Base-by-base conservation (phyloP, 2,797 vertebrate species). In the Xenops minutus region DNA sequence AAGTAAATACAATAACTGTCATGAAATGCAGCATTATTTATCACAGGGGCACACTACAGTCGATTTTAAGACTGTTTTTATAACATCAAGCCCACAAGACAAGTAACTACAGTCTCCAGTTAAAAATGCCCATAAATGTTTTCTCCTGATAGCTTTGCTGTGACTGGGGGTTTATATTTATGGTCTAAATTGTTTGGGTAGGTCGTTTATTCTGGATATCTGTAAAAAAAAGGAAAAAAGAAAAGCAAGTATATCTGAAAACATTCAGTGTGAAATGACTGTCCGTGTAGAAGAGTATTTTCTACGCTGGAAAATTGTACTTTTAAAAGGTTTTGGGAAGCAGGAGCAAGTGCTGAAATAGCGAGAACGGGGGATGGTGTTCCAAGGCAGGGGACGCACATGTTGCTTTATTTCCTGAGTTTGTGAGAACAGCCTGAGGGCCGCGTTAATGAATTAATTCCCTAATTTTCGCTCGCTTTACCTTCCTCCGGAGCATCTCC, bases 1-100 rank as follows among this genome's bases (percentile, higher is more conserved):
- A 83, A 94, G 22, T 61, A 94, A 95, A 95, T 12, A 61, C 30
- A 36, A 73, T 58, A 56, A n/a, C 56, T 66, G 77, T 66, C 83
- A 49, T 48, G 91, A 91, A 89, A 89, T 24, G 77, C 55, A 59
- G 6, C 9, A 7, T 68, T 88, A 67, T 92, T 92, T 95, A 89
- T 92, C 74, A 46, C 26, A 39, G 59, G 43, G 67, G 61, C 58
- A 71, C 12, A 2, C 46, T 58, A 6, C 46, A 20, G 81, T 49
- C 12, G 7, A 7, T 59, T 84, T 93, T 74, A 55, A 85, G 55
- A 16, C 14, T 62, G 61, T 66, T 89, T 75, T 63, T 74, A 21
- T 37, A 92, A 51, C 22, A 51, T 20, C 76, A 24, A 51, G 66
- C 27, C 22, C 20, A 20, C 26, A 30, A 64, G 68, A 76, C 58